A percentile compares a stretch with the other conserved stretches of the same genome.
phyloP scores from a whole-genome alignment of 2,888 invertebrate species.

The Andricus quercusramuli region DNA sequence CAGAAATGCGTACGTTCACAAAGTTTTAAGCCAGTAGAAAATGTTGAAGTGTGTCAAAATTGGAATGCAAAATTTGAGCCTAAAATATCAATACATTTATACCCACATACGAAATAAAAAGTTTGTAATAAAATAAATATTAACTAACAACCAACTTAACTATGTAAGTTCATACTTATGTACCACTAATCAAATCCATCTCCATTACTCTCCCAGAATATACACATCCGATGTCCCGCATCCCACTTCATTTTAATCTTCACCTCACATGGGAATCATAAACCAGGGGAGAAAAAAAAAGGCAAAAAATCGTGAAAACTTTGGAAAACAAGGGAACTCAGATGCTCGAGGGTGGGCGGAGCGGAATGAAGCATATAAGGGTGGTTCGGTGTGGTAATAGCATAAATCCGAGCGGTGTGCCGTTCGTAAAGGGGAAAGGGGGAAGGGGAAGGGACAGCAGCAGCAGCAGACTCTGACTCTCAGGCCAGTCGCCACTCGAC shows the following conservation, averaged over 20 bases:
- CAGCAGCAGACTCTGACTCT: conserved; percentile 41
- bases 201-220: no score
- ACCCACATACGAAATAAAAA: no score
- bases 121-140: no score
- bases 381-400: conserved; percentile 64
- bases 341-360: conserved; percentile 43
- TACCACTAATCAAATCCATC: no score
- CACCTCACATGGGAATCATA: neutral
- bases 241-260: neutral
- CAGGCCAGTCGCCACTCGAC: conserved; percentile 77
- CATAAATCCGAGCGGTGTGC: conserved; percentile 67
- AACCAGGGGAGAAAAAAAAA: neutral
- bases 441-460: conserved; percentile 50
- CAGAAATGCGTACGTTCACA: no score
- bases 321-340: conserved; percentile 13
- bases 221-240: no score
- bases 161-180: no score
- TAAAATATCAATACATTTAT: no score
- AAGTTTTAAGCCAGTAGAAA: no score
- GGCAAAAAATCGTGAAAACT: neutral
- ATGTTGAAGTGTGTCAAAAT: no score
- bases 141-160: no score
- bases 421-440: conserved; percentile 54
- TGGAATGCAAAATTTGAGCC: no score
- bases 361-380: conserved; percentile 57